A percentile compares a stretch with the other conserved stretches of the same genome.
These are phyloP conservation scores for Troides oblongomaculatus DNA, from an alignment of 2,888 invertebrate genomes.

Conservation along the genomic window DNA sequence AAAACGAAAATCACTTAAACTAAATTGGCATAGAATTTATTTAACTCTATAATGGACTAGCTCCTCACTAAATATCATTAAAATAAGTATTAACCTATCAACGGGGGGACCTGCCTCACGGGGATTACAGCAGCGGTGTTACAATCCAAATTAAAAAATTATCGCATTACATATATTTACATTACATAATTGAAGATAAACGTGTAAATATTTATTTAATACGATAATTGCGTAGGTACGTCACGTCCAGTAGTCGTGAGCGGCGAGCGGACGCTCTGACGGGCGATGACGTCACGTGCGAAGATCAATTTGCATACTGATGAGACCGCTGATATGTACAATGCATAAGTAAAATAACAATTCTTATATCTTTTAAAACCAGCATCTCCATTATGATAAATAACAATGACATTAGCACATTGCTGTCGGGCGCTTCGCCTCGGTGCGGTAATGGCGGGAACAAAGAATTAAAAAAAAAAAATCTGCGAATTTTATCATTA, in stretches of 20 bases:
- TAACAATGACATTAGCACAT: too few species aligned
- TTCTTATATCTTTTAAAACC: neutral
- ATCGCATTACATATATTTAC: neutral
- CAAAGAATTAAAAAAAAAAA: too few species aligned
- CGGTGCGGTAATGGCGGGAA: too few species aligned
- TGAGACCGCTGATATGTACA: neutral
- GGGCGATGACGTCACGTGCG: constrained; percentile 5
- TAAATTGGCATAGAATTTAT: constrained; percentile 61
- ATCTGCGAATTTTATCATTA: too few species aligned
- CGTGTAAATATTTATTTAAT: neutral
- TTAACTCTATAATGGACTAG: constrained; percentile 70
- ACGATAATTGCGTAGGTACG: constrained; percentile 4
- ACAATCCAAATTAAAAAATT: neutral
- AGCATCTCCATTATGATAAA: too few species aligned
- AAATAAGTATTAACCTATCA: constrained; percentile 29
- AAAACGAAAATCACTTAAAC: constrained; percentile 43
- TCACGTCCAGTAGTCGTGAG: constrained; percentile 7
- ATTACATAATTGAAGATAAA: constrained; percentile 4
- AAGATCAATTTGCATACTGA: constrained; percentile 14
- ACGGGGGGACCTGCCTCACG: constrained; percentile 31
- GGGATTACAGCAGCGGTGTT: neutral
- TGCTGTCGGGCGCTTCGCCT: too few species aligned
- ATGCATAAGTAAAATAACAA: neutral
- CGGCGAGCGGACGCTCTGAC: constrained; percentile 4
- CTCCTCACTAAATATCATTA: constrained; percentile 62